Percentiles rank a stretch among this genome's conserved stretches.
These are phyloP conservation scores for Helicoverpa armigera DNA, from an alignment of 1,140 invertebrate species.

Conservation along the genomic window DNA sequence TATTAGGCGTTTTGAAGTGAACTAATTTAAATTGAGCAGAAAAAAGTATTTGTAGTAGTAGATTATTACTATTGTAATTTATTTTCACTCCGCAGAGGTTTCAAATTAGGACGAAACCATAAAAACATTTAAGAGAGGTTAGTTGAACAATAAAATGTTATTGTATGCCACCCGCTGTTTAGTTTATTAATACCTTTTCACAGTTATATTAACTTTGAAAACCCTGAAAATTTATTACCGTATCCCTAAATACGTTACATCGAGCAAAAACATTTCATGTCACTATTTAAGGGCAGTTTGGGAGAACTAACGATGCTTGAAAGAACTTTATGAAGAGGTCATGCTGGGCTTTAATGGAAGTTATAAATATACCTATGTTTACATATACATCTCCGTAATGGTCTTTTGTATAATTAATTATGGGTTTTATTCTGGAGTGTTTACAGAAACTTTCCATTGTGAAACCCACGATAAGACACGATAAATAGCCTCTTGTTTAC, in stretches of 20 bases:
- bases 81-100: not conserved
- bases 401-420: too few species aligned
- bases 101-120: not conserved
- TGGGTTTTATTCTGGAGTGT: not conserved
- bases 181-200: not conserved
- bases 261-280: constrained; percentile 15
- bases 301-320: constrained; percentile 14
- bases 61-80: constrained; percentile 1
- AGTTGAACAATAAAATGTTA: too few species aligned
- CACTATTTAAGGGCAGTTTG: not conserved
- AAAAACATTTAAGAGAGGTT: not conserved
- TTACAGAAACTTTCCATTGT: not conserved
- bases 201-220: constrained; percentile 8
- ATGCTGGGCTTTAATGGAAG: not conserved
- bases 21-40: too few species aligned
- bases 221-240: not conserved
- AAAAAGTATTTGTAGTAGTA: not conserved
- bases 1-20: too few species aligned
- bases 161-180: too few species aligned
- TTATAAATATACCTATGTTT: not conserved
- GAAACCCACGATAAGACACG: not conserved
- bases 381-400: too few species aligned
- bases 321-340: constrained; percentile 16
- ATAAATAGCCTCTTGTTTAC: not conserved
- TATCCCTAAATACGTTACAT: constrained; percentile 3